A percentile compares a stretch with the other conserved stretches of the same genome.
Conservation (phyloP, 2,888 invertebrate genomes). For the Agonopterix subpropinquella region DNA sequence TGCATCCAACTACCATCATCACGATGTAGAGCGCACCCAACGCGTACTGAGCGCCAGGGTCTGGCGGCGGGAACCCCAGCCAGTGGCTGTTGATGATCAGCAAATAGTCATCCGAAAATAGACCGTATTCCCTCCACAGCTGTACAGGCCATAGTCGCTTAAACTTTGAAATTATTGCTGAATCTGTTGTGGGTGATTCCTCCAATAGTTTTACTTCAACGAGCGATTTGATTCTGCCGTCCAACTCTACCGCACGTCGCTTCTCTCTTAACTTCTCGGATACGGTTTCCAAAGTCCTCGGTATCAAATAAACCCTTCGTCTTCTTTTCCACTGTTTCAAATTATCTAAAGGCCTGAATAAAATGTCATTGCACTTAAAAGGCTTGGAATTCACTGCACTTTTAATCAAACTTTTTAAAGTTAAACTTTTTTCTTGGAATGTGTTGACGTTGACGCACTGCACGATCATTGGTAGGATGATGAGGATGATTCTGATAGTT, state of each 20-base stretch:
- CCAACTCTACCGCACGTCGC: constrained; percentile 1
- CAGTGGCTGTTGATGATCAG: constrained; percentile 80
- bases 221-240: background rate
- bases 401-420: constrained; percentile 11
- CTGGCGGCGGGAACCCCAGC: constrained; percentile 80
- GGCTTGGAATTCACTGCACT: constrained; percentile 18
- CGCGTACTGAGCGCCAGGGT: constrained; percentile 70
- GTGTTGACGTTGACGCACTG: constrained; percentile 37
- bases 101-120: constrained; percentile 75
- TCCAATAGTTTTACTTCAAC: background rate
- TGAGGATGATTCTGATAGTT: constrained; percentile 33
- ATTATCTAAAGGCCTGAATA: constrained; percentile 39
- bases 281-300: constrained; percentile 13
- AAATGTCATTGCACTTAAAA: constrained; percentile 37
- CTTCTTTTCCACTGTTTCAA: constrained; percentile 61
- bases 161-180: constrained; percentile 36
- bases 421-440: constrained; percentile 17
- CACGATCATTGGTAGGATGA: constrained; percentile 32
- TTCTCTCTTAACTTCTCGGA: constrained; percentile 17
- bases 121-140: constrained; percentile 69
- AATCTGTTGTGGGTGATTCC: background rate
- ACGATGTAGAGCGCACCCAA: constrained; percentile 78
- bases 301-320: constrained; percentile 30
- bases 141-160: constrained; percentile 56
- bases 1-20: constrained; percentile 77